Evolutionary conservation across 1,140 invertebrate species (phyloP), one percentile per base, ranked within the genome.

Genomic region (Danaus melanippus): DNA sequence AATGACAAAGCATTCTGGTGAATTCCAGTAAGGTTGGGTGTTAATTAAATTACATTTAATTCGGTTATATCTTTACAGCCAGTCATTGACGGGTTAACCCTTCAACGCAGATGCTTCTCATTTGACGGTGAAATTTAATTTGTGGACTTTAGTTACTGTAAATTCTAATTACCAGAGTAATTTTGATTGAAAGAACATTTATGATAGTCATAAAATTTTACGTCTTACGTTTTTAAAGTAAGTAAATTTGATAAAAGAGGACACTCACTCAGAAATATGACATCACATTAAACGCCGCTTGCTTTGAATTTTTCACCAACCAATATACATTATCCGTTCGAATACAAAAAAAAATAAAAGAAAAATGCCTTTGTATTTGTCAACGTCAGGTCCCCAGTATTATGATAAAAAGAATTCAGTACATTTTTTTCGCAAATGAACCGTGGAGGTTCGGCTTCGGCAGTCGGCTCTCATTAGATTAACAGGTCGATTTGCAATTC

Each of bases 401-500:
- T 64, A 65, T 65, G 59, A 62, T 69, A 71, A 71, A 75, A 79
- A 58, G 62, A 69, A 74, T 69, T 71, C 58, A 60, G 58, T 62
- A 77, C 74, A 79, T 82, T 85, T 84, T 74, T 83, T 79, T 74
- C 71, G 56, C 74, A 85, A 85, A 85, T 85, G 82, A 85, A 80
- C 74, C 82, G 79, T 83, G 71, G 70, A 70, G 68, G 50, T 61
- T 50, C 50, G 69, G 74, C 66, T 69, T 56, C 21, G 21, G 21
- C 21, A 32, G 21, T 32, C 21, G 21, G 21, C 76, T 71, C 76
- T 83, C 83, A 85, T 85, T 85, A 83, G 82, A 85, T 85, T 85
- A 85, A 76, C 82, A 76, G 75, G 82, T 71, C 79, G 79, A 83
- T 85, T 83, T 83, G 74, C 71, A 80, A 85, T 83, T 85, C 82